Conservation (phyloP, 2,888 invertebrate species). For the Myopa testacea region DNA sequence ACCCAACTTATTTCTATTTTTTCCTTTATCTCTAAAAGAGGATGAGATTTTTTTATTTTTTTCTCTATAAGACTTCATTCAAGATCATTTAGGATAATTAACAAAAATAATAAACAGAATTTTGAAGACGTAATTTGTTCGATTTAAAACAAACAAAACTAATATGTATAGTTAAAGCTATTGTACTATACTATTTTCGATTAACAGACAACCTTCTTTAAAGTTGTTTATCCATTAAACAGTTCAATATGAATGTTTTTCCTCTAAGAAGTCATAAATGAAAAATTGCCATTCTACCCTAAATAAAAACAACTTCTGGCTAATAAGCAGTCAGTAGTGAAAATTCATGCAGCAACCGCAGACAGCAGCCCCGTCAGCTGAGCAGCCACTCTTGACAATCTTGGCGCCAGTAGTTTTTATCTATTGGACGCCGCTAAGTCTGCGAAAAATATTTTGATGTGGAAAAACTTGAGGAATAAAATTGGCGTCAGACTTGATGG, state of each 20-base stretch:
- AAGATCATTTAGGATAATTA: too few species aligned
- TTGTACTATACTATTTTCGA: too few species aligned
- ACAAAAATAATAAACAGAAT: too few species aligned
- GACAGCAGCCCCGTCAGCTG: not conserved
- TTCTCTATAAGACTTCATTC: too few species aligned
- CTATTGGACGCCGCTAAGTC: conserved; percentile 63
- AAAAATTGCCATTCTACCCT: conserved; percentile 9
- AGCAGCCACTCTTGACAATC: conserved; percentile 37
- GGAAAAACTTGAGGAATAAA: conserved; percentile 49
- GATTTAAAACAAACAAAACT: too few species aligned
- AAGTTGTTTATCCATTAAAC: too few species aligned
- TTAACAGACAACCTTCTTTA: too few species aligned
- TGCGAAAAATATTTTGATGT: conserved; percentile 45
- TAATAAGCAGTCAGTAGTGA: not conserved
- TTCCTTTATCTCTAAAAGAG: too few species aligned
- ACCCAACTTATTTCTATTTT: too few species aligned
- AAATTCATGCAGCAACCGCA: not conserved
- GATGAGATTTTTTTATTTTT: too few species aligned
- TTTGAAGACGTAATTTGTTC: too few species aligned
- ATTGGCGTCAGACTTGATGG: conserved; percentile 63
- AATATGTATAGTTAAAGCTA: too few species aligned
- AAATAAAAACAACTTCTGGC: conserved; percentile 19
- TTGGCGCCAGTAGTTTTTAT: conserved; percentile 63
- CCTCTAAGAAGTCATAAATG: not conserved
- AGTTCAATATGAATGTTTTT: not conserved